Evolutionary conservation across 2,113 vertebrate genomes (phyloP).

Genomic region (Nothoprocta perdicaria): DNA sequence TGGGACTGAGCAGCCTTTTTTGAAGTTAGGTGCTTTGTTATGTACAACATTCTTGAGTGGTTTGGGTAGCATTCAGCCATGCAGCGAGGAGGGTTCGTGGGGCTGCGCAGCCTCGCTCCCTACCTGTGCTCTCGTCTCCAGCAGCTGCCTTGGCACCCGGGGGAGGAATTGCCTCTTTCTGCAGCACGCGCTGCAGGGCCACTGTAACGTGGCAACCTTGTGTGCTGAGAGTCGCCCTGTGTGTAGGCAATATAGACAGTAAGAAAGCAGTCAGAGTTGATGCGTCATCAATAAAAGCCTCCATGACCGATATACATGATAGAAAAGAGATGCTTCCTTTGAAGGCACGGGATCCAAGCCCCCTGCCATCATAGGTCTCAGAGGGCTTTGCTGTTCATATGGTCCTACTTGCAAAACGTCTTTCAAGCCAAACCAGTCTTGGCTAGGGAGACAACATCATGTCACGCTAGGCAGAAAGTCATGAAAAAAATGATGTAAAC

Average conservation of each 20-base stretch:
- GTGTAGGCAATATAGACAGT: not conserved
- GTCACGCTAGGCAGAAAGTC: constrained; percentile 23
- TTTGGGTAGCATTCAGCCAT: rapidly evolving
- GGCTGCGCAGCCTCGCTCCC: not conserved
- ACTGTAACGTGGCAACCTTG: not conserved
- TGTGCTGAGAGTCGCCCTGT: not conserved
- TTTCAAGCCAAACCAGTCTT: constrained; percentile 47
- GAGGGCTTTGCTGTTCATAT: not conserved
- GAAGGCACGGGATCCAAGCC: not conserved
- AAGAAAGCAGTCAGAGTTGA: not conserved
- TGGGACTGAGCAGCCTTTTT: not conserved
- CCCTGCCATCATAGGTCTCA: not conserved
- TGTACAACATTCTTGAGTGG: not conserved
- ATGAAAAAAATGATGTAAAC: constrained; percentile 4
- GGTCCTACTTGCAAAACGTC: constrained; percentile 12
- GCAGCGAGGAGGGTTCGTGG: not conserved
- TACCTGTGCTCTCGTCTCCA: not conserved
- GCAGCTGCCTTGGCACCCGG: not conserved
- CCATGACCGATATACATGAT: not conserved
- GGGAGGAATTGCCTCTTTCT: not conserved
- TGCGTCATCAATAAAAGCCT: not conserved
- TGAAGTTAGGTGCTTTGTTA: not conserved
- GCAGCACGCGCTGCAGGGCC: not conserved
- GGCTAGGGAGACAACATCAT: not conserved
- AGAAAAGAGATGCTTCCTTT: not conserved